These are phyloP conservation scores for Physocephala rufipes DNA, from an alignment of 2,888 invertebrate genomes.

Conservation along the genomic window DNA sequence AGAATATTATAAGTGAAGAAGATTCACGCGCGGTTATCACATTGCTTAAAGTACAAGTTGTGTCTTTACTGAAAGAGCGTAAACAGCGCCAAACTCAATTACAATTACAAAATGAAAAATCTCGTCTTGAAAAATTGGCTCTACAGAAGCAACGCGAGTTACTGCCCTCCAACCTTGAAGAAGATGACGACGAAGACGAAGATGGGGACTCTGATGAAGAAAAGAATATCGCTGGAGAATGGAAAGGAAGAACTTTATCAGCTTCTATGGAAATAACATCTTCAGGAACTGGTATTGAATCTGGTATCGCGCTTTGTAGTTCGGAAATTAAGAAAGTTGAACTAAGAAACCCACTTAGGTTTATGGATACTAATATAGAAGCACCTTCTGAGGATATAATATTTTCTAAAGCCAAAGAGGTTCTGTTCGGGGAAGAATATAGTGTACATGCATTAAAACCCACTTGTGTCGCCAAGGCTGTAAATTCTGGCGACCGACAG, in stretches of 20 bases:
- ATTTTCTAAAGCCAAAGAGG: neutral
- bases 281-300: slow-evolving; percentile 13
- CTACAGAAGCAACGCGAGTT: slow-evolving; percentile 68
- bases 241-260: slow-evolving; percentile 37
- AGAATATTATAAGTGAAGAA: slow-evolving; percentile 94
- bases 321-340: neutral
- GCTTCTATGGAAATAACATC: slow-evolving; percentile 21
- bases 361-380: neutral
- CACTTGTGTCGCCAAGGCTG: neutral
- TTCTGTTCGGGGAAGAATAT: slow-evolving; percentile 2
- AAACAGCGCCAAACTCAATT: slow-evolving; percentile 72
- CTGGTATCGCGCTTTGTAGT: neutral
- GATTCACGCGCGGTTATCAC: slow-evolving; percentile 92
- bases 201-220: slow-evolving; percentile 54
- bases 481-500: slow-evolving; percentile 34
- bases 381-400: neutral
- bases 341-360: neutral
- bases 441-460: neutral
- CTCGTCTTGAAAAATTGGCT: slow-evolving; percentile 66
- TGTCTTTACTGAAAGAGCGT: slow-evolving; percentile 68
- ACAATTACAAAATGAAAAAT: slow-evolving; percentile 71
- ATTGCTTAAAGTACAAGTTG: slow-evolving; percentile 84
- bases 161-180: slow-evolving; percentile 59
- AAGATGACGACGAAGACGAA: slow-evolving; percentile 62
- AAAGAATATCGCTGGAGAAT: slow-evolving; percentile 52